phyloP scores from a whole-genome alignment of 2,888 invertebrate species.

The Phytoseiulus persimilis region DNA sequence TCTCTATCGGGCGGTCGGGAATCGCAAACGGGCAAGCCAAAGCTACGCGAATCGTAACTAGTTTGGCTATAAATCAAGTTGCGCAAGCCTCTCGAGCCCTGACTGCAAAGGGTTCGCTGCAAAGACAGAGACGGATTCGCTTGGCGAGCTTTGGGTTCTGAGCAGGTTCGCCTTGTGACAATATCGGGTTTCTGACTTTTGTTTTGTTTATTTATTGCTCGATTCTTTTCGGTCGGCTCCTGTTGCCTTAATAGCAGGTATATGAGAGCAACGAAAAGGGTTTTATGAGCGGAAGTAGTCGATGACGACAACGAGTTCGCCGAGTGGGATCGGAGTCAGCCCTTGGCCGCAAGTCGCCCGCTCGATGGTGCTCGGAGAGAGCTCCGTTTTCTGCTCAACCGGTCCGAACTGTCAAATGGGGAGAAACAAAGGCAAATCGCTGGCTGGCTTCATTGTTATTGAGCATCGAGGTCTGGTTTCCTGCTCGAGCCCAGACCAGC shows the following conservation, averaged over 20 bases:
- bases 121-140: background rate
- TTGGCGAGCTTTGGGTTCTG: background rate
- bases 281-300: background rate
- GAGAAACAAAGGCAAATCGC: background rate
- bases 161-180: background rate
- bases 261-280: background rate
- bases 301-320: background rate
- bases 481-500: background rate
- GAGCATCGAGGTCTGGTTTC: background rate
- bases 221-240: background rate
- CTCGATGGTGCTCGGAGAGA: background rate
- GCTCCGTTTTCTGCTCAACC: background rate
- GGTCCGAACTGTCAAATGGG: background rate
- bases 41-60: background rate
- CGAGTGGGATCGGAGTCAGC: background rate
- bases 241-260: background rate
- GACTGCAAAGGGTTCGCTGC: background rate
- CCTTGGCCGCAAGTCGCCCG: background rate
- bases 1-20: background rate
- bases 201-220: slow-evolving; percentile 5
- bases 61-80: slow-evolving; percentile 5
- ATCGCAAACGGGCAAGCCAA: background rate
- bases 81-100: background rate
- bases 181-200: background rate
- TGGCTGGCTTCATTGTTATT: background rate